Conservation (phyloP, 1,140 invertebrate genomes). For the Ooceraea biroi region DNA sequence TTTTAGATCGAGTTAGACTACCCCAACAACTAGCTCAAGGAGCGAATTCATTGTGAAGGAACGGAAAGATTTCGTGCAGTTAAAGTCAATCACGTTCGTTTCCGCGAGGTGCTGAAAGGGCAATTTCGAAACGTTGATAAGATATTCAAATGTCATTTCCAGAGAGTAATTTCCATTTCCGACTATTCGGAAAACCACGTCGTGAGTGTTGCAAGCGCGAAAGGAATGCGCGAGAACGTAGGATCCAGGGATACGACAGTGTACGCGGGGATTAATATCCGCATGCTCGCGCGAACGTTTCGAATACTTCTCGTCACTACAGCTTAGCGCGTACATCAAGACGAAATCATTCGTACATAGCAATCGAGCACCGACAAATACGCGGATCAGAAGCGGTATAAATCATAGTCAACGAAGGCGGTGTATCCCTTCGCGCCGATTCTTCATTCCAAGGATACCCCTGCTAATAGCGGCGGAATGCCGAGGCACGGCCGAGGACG, state of each 20-base stretch:
- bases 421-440: conserved; percentile 1
- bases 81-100: too few species aligned
- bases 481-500: not conserved
- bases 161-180: too few species aligned
- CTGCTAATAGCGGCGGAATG: conserved; percentile 10
- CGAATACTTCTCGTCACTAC: not conserved
- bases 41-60: not conserved
- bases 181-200: not conserved
- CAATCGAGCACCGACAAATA: conserved; percentile 11
- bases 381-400: conserved; percentile 1
- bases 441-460: conserved; percentile 28
- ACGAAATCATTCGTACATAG: conserved; percentile 21
- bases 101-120: too few species aligned
- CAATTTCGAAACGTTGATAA: too few species aligned
- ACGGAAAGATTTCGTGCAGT: not conserved
- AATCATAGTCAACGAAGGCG: conserved; percentile 33
- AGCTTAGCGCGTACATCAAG: too few species aligned
- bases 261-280: not conserved
- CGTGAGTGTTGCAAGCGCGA: not conserved
- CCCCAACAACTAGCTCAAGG: too few species aligned
- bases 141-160: too few species aligned
- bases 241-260: not conserved
- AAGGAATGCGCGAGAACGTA: not conserved
- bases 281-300: not conserved
- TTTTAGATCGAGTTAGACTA: too few species aligned